Conservation (phyloP, 1,140 invertebrate genomes). For the Globodera ellingtonae region DNA sequence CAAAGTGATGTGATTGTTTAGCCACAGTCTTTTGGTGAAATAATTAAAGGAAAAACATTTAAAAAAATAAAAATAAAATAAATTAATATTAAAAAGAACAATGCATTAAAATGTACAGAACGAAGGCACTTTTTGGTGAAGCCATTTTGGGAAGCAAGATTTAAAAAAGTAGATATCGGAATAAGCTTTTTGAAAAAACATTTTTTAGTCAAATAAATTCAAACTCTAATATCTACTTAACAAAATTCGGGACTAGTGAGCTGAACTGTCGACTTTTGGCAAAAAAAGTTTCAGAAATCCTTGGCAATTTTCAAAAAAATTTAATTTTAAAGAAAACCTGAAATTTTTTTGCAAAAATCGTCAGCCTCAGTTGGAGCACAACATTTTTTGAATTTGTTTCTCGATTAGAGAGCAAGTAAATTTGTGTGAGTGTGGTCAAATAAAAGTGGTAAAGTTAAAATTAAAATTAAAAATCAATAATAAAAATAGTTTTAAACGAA, state of each 20-base stretch:
- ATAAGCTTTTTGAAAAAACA: neutral
- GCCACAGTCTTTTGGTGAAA: too few relatives aligned
- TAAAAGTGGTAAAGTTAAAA: neutral
- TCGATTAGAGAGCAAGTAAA: neutral
- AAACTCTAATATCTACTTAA: too few relatives aligned
- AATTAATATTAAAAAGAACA: neutral
- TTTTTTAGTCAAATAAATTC: too few relatives aligned
- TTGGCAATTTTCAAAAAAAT: too few relatives aligned
- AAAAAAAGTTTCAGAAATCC: too few relatives aligned
- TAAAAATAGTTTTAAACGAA: neutral
- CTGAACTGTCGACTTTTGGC: neutral
- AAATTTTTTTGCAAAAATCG: neutral
- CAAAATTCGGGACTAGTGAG: neutral
- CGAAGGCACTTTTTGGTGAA: neutral
- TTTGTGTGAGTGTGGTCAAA: neutral
- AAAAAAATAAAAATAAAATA: neutral
- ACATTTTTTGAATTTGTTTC: neutral
- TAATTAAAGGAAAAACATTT: neutral
- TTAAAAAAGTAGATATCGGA: neutral
- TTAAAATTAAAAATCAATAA: neutral
- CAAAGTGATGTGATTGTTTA: too few relatives aligned
- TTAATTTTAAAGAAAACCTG: too few relatives aligned
- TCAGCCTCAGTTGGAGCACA: neutral
- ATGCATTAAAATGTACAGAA: neutral
- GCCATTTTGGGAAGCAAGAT: neutral